Evolutionary conservation across 2,797 vertebrate species (phyloP).

Genomic region (Kryptopterus vitreolus): DNA sequence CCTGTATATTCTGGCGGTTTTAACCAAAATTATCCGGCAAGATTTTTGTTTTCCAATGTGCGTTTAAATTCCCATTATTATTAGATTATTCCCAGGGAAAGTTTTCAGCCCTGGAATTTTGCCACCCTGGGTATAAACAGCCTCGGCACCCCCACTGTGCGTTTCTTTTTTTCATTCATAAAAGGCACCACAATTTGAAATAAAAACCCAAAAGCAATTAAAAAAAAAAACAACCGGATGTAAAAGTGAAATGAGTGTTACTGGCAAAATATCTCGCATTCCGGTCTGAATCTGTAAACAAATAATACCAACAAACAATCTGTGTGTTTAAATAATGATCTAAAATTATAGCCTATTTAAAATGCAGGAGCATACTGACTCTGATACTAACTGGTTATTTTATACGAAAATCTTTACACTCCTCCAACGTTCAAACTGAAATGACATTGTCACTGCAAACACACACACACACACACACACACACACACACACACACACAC

Average conservation of each 20-base stretch:
- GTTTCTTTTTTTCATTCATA: not conserved
- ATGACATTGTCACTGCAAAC: not conserved
- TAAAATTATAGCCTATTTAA: not conserved
- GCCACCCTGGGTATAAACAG: not conserved
- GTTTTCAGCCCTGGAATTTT: no score
- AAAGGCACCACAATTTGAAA: constrained; percentile 44
- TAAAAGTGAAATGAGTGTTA: constrained; percentile 33
- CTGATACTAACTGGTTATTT: not conserved
- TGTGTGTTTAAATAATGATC: not conserved
- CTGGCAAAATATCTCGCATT: constrained; percentile 2
- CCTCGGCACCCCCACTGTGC: not conserved
- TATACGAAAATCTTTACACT: not conserved
- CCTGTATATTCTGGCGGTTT: no score
- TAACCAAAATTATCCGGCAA: no score
- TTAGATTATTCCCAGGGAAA: no score
- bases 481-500: constrained; percentile 10
- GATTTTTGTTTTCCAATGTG: no score
- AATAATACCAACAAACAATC: not conserved
- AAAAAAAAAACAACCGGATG: not conserved
- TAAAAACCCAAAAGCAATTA: constrained; percentile 16
- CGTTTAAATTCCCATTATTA: no score
- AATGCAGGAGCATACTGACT: no score
- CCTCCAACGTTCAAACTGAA: not conserved
- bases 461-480: not conserved
- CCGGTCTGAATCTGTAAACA: constrained; percentile 38